Percentiles rank a stretch among this genome's conserved stretches.
phyloP scores from a whole-genome alignment of 2,888 invertebrate species.

The Phyllotreta striolata region DNA sequence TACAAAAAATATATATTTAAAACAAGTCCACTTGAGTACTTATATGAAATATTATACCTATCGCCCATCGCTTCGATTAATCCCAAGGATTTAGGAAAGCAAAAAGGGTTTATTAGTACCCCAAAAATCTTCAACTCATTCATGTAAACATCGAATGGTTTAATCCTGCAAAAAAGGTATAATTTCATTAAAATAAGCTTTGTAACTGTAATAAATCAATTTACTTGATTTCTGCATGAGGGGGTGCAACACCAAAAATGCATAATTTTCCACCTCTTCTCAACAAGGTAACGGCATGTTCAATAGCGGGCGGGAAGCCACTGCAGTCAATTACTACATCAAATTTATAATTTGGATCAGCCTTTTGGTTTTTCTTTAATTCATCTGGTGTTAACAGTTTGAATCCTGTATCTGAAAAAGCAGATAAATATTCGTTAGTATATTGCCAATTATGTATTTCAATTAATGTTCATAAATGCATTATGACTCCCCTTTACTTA shows the following conservation, averaged over 20 bases:
- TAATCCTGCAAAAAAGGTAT: constrained; percentile 57
- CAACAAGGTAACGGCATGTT: constrained; percentile 67
- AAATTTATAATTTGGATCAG: constrained; percentile 62
- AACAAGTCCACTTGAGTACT: no score
- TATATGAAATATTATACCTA: constrained; percentile 35
- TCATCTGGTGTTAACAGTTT: constrained; percentile 66
- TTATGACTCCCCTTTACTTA: background rate
- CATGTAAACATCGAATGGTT: constrained; percentile 68
- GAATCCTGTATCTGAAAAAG: constrained; percentile 67
- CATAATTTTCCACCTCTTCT: constrained; percentile 71
- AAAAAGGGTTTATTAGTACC: constrained; percentile 73
- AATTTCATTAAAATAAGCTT: no score
- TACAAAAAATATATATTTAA: constrained; percentile 47
- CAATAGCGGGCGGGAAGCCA: constrained; percentile 75
- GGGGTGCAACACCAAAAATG: constrained; percentile 73
- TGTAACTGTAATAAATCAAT: no score
- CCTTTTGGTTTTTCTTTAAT: constrained; percentile 58
- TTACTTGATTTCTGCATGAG: constrained; percentile 61
- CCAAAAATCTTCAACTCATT: constrained; percentile 72
- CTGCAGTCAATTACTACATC: constrained; percentile 78
- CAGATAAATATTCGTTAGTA: background rate
- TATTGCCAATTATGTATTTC: background rate
- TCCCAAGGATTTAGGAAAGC: constrained; percentile 71
- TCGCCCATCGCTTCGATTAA: constrained; percentile 71
- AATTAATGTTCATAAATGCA: background rate